phyloP scores from a whole-genome alignment of 2,113 vertebrate genomes.

The Microtus richardsoni region DNA sequence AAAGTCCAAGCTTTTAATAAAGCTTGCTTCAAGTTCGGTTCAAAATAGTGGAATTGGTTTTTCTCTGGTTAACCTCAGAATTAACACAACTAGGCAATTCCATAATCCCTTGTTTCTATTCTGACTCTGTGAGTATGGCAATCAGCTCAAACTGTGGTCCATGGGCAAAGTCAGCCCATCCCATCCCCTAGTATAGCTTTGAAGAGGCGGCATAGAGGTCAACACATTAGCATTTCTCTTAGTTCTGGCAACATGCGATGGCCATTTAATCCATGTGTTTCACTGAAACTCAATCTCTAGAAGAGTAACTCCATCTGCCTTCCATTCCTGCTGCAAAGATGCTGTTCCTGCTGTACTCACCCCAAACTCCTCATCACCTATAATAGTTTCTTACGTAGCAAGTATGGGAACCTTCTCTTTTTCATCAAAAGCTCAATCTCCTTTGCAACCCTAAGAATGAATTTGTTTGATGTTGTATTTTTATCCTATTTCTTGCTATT shows the following conservation, averaged over 20 bases:
- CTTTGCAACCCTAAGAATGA: neutral
- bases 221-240: neutral
- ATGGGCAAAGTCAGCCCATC: neutral
- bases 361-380: neutral
- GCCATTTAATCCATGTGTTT: too few relatives aligned
- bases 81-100: neutral
- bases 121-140: neutral
- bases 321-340: neutral
- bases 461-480: neutral
- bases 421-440: neutral
- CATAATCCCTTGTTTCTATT: conserved; percentile 4
- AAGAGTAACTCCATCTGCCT: neutral
- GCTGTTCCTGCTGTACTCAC: neutral
- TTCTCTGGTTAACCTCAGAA: neutral
- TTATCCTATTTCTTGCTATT: neutral
- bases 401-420: neutral
- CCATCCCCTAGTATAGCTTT: neutral
- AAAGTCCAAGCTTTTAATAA: neutral
- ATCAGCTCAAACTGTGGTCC: neutral
- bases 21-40: neutral
- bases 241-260: neutral
- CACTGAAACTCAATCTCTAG: neutral
- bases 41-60: neutral
- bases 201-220: neutral
- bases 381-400: neutral